Evolutionary conservation across 2,113 vertebrate genomes (phyloP).

Genomic region (Crocuta crocuta): DNA sequence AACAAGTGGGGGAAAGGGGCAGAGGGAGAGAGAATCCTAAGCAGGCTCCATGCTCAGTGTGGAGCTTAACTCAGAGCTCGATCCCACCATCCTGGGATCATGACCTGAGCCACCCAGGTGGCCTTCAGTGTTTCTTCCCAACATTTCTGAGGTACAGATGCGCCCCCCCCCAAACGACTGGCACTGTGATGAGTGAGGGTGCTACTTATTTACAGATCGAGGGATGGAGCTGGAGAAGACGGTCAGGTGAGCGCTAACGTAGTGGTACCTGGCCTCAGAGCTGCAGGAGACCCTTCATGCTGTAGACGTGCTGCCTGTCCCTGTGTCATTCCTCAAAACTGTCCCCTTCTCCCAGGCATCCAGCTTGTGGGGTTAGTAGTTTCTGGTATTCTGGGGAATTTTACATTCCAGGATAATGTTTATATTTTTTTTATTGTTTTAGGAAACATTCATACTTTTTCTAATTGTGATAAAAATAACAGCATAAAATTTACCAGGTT

Average conservation of each 20-base stretch:
- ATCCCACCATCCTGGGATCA: too few relatives aligned
- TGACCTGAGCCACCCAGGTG: too few relatives aligned
- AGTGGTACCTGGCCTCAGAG: background rate
- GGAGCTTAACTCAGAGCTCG: too few relatives aligned
- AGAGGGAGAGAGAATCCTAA: too few relatives aligned
- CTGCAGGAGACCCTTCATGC: rapidly evolving
- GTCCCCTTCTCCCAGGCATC: background rate
- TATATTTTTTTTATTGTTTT: background rate
- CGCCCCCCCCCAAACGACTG: background rate
- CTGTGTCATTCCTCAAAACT: background rate
- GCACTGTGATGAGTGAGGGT: background rate
- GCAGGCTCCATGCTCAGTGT: too few relatives aligned
- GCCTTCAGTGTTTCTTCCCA: background rate
- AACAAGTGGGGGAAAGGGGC: too few relatives aligned
- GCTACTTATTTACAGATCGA: background rate
- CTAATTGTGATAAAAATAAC: background rate
- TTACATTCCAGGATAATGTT: background rate
- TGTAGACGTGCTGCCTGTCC: too few relatives aligned
- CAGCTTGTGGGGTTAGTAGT: background rate
- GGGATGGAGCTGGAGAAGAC: background rate
- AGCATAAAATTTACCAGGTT: background rate
- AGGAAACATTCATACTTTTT: background rate
- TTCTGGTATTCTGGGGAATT: background rate
- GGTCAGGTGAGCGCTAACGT: background rate
- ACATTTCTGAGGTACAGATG: too few relatives aligned